Base-by-base conservation (phyloP, 2,797 vertebrate species). In the Florisuga fusca region DNA sequence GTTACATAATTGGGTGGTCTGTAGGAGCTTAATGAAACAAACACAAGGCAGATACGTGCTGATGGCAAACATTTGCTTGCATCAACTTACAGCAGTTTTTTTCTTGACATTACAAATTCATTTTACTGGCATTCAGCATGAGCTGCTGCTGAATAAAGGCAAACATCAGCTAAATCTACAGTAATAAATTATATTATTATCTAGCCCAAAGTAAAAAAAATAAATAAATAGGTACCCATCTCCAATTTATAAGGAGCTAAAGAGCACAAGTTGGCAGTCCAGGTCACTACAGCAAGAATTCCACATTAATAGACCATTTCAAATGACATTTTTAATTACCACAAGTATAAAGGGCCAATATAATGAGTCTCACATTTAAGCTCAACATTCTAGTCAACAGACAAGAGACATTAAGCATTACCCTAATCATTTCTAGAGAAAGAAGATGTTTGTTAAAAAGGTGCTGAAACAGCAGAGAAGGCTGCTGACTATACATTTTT, bases 1-100 rank as follows among this genome's bases (percentile, higher is more conserved):
- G 95, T 95, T 97, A 69, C 91, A 73, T 97, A 98, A 98, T 97
- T 97, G 97, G 90, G 79, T 92, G 89, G 92, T 95, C 97, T 95
- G 94, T 54, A 92, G 71, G 90, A 97, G 97, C 97, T 97, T 97
- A 98, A 98, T 90, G 97, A 98, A 98, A 98, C 97, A 98, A 98
- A 98, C 89, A 97, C 53, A 76, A 87, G 73, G 87, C 95, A 68
- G 94, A 66, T 80, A 80, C 66, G 50, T 22, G 76, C 93, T 87
- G 89, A 85, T 87, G 22, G 15, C 94, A 92, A 96, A 96, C 78
- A 88, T 85, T 64, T 33, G 61, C 90, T 19, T 51, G 84, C 84
- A 79, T 74, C 87, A 85, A 82, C 89, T 63, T 59, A 75, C 43
- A 82, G 84, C 1, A 69, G 83, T 77, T 94, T 73, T 89, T 94